Evolutionary conservation across 2,797 vertebrate species (phyloP).

Genomic region (Pristis pectinata): DNA sequence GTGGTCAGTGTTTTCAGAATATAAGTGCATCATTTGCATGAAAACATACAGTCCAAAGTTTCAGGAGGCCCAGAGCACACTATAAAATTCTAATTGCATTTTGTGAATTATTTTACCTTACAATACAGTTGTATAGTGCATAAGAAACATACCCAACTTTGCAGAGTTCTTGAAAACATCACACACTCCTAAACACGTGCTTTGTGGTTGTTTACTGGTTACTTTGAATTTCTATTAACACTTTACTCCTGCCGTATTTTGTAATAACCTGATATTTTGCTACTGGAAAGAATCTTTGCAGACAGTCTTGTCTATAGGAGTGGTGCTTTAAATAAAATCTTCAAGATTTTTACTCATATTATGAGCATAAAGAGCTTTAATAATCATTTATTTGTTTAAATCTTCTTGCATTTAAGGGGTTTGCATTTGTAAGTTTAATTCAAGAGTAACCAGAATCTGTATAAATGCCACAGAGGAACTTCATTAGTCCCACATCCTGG

Average conservation of each 20-base stretch:
- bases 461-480: not conserved
- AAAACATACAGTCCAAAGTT: too few species aligned
- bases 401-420: not conserved
- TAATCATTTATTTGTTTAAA: slow-evolving; percentile 21
- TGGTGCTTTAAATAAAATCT: not conserved
- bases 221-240: not conserved
- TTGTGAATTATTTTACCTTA: too few species aligned
- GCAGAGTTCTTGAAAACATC: not conserved
- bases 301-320: not conserved
- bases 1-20: too few species aligned
- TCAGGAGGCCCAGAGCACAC: too few species aligned
- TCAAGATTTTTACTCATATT: not conserved
- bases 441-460: not conserved
- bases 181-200: not conserved
- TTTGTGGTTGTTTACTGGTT: not conserved
- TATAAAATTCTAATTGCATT: too few species aligned
- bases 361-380: not conserved
- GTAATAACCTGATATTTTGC: not conserved
- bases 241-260: too few species aligned
- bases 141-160: not conserved
- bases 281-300: not conserved
- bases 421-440: not conserved
- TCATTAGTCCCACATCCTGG: slow-evolving; percentile 42
- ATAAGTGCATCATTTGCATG: too few species aligned
- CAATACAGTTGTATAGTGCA: too few species aligned